Evolutionary conservation across 2,113 vertebrate genomes (phyloP).

Genomic region (Nibea coibor): DNA sequence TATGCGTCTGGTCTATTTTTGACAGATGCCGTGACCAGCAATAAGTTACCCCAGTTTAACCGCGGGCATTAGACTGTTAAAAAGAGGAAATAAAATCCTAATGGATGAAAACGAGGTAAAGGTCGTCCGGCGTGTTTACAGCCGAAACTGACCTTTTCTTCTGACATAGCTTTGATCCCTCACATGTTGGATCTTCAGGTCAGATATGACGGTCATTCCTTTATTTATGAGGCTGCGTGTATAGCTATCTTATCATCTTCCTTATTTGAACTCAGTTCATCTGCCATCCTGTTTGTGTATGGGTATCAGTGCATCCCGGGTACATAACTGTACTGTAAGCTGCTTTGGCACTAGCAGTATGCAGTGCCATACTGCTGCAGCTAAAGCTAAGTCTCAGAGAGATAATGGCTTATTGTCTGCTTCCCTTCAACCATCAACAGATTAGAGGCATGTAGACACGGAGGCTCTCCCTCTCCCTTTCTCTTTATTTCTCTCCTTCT

Average conservation of each 20-base stretch:
- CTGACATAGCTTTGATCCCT: background rate
- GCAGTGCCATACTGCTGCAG: slow-evolving; percentile 62
- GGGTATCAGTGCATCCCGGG: slow-evolving; percentile 43
- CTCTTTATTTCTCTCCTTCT: slow-evolving; percentile 53
- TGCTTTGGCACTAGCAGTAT: slow-evolving; percentile 47
- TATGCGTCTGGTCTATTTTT: no score
- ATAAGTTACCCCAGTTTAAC: background rate
- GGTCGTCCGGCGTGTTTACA: background rate
- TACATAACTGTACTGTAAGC: slow-evolving; percentile 51
- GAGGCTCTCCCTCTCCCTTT: slow-evolving; percentile 60
- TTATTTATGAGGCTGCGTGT: background rate
- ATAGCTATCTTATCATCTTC: slow-evolving; percentile 25
- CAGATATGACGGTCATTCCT: background rate
- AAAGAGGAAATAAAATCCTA: background rate
- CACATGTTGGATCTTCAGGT: background rate
- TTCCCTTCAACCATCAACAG: slow-evolving; percentile 80
- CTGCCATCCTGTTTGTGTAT: slow-evolving; percentile 23
- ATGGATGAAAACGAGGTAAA: background rate
- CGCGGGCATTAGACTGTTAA: background rate
- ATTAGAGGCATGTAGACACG: slow-evolving; percentile 76
- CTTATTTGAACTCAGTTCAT: slow-evolving; percentile 30
- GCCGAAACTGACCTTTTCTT: background rate
- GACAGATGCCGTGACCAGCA: no score
- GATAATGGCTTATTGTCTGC: slow-evolving; percentile 79
- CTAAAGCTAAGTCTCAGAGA: slow-evolving; percentile 63